Percentiles rank a stretch among this genome's conserved stretches.
These are phyloP conservation scores for Eupeodes latifasciatus DNA, from an alignment of 2,888 invertebrate species.

Conservation along the genomic window DNA sequence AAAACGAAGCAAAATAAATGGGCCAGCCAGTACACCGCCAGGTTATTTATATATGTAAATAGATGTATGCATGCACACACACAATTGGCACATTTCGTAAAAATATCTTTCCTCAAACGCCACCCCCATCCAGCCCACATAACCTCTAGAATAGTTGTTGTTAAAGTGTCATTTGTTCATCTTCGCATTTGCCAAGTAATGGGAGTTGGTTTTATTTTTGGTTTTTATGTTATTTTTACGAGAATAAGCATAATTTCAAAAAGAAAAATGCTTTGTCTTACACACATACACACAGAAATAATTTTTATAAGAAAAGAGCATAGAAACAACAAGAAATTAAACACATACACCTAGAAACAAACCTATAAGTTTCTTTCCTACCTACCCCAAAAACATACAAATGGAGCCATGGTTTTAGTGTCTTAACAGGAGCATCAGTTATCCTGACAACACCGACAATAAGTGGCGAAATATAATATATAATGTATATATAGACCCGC, in stretches of 20 bases:
- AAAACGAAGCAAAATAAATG: slow-evolving; percentile 15
- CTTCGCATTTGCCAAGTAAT: slow-evolving; percentile 38
- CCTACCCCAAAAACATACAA: not conserved
- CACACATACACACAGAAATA: not conserved
- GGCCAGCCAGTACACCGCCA: slow-evolving; percentile 28
- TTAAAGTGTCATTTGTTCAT: slow-evolving; percentile 58
- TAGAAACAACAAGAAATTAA: slow-evolving; percentile 18
- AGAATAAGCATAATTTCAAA: slow-evolving; percentile 59
- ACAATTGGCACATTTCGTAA: slow-evolving; percentile 71
- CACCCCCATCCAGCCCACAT: not conserved
- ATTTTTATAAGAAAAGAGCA: not conserved
- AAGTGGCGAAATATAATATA: slow-evolving; percentile 18
- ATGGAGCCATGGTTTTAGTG: slow-evolving; percentile 40
- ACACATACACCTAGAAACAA: not conserved
- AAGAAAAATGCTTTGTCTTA: slow-evolving; percentile 51
- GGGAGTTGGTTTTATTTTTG: slow-evolving; percentile 30
- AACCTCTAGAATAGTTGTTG: not conserved
- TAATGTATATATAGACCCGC: no score
- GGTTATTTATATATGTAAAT: slow-evolving; percentile 15
- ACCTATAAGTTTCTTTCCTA: no score
- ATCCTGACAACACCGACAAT: slow-evolving; percentile 45
- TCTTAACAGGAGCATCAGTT: slow-evolving; percentile 20
- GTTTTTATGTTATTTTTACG: slow-evolving; percentile 37
- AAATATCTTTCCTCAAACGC: not conserved
- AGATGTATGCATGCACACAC: slow-evolving; percentile 46